Conservation (phyloP, 2,888 invertebrate genomes). For the Dysmachus trigonus region DNA sequence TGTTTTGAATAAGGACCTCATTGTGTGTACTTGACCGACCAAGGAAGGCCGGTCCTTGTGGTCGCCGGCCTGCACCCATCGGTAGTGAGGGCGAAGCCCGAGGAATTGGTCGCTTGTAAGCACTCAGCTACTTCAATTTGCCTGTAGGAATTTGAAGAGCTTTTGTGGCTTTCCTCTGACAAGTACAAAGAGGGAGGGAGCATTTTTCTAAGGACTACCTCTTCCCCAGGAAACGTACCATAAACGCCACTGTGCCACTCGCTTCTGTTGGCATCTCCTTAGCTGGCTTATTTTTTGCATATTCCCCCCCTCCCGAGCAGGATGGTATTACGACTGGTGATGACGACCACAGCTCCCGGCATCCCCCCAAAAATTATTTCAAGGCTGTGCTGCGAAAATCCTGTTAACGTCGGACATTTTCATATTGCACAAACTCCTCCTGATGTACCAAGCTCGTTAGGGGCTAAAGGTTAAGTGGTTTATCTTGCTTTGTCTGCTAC, state of each 20-base stretch:
- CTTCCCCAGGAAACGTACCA: neutral
- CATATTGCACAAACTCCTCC: neutral
- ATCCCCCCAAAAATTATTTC: neutral
- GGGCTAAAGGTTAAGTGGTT: constrained; percentile 1
- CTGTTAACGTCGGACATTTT: neutral
- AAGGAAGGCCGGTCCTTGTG: neutral
- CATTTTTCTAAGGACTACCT: constrained; percentile 10
- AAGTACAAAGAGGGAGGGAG: neutral
- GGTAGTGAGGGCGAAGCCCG: neutral
- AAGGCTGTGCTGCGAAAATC: neutral
- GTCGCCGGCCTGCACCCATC: neutral
- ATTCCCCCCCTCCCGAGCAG: neutral
- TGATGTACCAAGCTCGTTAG: neutral
- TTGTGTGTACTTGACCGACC: constrained; percentile 7
- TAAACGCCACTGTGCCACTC: constrained; percentile 6
- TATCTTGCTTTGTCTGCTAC: neutral
- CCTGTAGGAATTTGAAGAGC: constrained; percentile 15
- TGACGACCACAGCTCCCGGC: neutral
- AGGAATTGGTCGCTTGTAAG: neutral
- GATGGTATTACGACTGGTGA: neutral
- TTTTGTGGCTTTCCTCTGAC: constrained; percentile 15
- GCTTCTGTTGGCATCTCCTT: neutral
- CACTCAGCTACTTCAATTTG: constrained; percentile 31
- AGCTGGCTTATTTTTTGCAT: neutral
- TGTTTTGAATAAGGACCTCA: constrained; percentile 21